Evolutionary conservation across 2,888 invertebrate species (phyloP), one percentile per base, ranked within the genome.

Genomic region (Cephus rjabovi): DNA sequence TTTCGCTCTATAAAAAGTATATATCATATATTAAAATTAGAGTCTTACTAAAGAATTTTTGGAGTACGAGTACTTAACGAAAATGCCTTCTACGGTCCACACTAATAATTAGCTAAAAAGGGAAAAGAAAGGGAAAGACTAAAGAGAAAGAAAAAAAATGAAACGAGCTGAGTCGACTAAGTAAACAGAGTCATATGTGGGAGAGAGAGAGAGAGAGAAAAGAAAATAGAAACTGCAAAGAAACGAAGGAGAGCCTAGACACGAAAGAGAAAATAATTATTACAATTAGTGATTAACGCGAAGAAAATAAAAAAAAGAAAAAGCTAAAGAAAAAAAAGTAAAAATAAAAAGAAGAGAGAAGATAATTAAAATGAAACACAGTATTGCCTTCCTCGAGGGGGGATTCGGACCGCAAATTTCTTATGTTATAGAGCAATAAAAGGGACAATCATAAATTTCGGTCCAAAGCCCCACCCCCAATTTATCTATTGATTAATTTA

Each of bases 401-500:
- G 84, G 85, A 83, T 86, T 87, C 84, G 87, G 84, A 82, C 85
- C 86, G 86, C 80, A 79, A 84, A 81, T 84, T 86, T 84, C 88
- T 89, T 89, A 86, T 85, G 86, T 89, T 86, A 84, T 89, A 87
- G 86, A 90, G 90, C 90, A 91, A 90, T 91, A 90, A 90, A 85
- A 88, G 79, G 84, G 85, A 85, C 85, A 85, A 85, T 85, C 84
- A 85, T 79, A 89, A 89, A 89, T 89, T 83, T 84, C 85, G 86
- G 83, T 83, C 82, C 87, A 86, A 86, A 84, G 82, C 80, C 83
- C 83, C 82, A 82, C 83, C 85, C 56, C 79, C 81, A 81, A 81
- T 81, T 83, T 77, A 76, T 81, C 83, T 83, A 80, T 81, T 79
- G 77, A 56, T 82, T 83, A 80, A 80, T 81, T 81, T 83, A 79